A percentile compares a stretch with the other conserved stretches of the same genome.
Evolutionary conservation across 2,797 vertebrate genomes (phyloP).

Genomic region (Nasua narica): DNA sequence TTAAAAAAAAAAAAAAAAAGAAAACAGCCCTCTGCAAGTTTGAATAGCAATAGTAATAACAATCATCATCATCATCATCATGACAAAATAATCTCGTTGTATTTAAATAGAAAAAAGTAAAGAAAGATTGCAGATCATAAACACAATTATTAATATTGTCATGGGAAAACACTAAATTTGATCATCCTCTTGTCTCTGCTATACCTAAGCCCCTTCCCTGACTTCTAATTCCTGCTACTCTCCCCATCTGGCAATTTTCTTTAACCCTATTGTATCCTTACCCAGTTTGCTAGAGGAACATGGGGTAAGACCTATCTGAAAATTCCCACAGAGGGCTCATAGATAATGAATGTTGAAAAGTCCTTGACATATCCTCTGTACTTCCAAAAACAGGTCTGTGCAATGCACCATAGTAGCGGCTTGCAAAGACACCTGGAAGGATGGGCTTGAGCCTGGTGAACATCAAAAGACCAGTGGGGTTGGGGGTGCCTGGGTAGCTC

Average conservation of each 20-base stretch:
- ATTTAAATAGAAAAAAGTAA: neutral
- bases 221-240: neutral
- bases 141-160: neutral
- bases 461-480: neutral
- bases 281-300: neutral
- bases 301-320: neutral
- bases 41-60: neutral
- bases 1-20: no score
- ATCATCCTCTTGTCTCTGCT: neutral
- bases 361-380: neutral
- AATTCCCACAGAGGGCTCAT: neutral
- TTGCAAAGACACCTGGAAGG: neutral
- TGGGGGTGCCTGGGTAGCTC: no score
- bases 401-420: rapidly evolving
- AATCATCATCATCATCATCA: no score
- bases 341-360: neutral
- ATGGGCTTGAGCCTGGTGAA: neutral
- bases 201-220: neutral
- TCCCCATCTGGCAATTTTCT: neutral
- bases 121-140: neutral
- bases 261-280: neutral
- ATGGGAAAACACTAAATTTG: neutral
- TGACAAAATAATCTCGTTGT: neutral
- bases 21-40: neutral
- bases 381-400: neutral